A percentile compares a stretch with the other conserved stretches of the same genome.
These are phyloP conservation scores for Helleia helle DNA, from an alignment of 2,888 invertebrate species.

Conservation along the genomic window DNA sequence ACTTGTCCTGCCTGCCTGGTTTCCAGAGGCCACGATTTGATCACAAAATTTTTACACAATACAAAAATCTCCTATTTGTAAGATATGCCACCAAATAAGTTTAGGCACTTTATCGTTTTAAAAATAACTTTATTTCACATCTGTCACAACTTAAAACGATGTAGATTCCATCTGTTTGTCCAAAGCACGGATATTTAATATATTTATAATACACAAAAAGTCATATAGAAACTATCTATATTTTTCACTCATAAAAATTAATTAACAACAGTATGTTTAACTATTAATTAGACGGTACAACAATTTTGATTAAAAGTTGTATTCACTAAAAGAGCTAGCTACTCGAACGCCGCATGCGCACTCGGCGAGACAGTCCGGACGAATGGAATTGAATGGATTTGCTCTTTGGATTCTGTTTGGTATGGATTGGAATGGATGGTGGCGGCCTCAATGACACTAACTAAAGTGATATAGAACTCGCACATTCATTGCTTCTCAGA, in stretches of 20 bases:
- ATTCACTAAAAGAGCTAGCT: background rate
- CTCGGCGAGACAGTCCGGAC: background rate
- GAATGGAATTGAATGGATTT: background rate
- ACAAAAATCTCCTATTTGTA: no score
- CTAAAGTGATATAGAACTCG: constrained; percentile 34
- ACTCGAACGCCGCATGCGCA: background rate
- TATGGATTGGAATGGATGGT: no score
- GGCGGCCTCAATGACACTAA: background rate
- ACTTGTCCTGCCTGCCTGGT: constrained; percentile 34
- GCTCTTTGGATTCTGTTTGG: no score
- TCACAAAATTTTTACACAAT: constrained; percentile 12
- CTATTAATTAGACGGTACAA: no score
- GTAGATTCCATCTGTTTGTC: background rate
- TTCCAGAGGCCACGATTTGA: constrained; percentile 43
- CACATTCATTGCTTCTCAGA: constrained; percentile 54
- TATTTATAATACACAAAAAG: background rate
- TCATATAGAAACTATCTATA: background rate
- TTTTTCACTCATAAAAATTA: no score
- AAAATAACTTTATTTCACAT: background rate
- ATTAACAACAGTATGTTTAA: no score
- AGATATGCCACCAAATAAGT: no score
- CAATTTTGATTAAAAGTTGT: background rate
- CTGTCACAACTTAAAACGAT: no score
- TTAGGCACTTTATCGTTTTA: no score
- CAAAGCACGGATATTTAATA: background rate